Percentiles rank a stretch among this genome's conserved stretches.
Evolutionary conservation across 30 jellyfish, hydroid and myxozoan genomes (phyloP).

Genomic region (Chrysaora quinquecirrha): DNA sequence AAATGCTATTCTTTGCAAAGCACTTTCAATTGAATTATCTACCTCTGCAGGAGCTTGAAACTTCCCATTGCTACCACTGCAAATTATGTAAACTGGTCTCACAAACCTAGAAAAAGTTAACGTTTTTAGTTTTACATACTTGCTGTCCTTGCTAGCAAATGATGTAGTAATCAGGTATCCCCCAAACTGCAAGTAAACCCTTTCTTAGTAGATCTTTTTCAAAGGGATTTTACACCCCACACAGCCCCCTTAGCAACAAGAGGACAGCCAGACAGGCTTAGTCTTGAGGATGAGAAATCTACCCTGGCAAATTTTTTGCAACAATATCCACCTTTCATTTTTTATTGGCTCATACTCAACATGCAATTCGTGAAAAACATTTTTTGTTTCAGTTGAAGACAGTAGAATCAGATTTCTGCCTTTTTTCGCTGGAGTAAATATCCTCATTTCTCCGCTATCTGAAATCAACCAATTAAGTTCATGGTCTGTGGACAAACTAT

Average conservation of each 20-base stretch:
- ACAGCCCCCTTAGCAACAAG: too few species aligned
- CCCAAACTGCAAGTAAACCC: too few species aligned
- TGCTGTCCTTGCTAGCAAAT: too few species aligned
- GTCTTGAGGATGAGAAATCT: too few species aligned
- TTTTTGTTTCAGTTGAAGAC: background rate
- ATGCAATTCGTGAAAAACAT: background rate
- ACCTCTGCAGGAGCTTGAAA: slow-evolving; percentile 77
- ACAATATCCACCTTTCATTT: slow-evolving; percentile 63
- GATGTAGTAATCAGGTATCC: too few species aligned
- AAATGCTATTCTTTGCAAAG: slow-evolving; percentile 75
- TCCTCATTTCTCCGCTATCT: slow-evolving; percentile 21
- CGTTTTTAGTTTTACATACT: too few species aligned
- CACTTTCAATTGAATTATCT: slow-evolving; percentile 73
- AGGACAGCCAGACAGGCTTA: too few species aligned
- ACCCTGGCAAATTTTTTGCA: too few species aligned
- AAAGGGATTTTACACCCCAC: too few species aligned
- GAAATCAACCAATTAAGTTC: slow-evolving; percentile 45
- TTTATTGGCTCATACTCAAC: slow-evolving; percentile 42
- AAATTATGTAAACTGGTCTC: slow-evolving; percentile 78
- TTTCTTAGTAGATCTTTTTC: too few species aligned
- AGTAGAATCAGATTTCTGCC: slow-evolving; percentile 31
- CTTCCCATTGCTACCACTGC: slow-evolving; percentile 78
- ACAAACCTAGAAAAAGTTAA: slow-evolving; percentile 67
- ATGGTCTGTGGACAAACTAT: slow-evolving; percentile 2
- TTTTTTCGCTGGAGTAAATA: slow-evolving; percentile 43